Conservation (phyloP, 2,888 invertebrate species). For the Beris morrisii region DNA sequence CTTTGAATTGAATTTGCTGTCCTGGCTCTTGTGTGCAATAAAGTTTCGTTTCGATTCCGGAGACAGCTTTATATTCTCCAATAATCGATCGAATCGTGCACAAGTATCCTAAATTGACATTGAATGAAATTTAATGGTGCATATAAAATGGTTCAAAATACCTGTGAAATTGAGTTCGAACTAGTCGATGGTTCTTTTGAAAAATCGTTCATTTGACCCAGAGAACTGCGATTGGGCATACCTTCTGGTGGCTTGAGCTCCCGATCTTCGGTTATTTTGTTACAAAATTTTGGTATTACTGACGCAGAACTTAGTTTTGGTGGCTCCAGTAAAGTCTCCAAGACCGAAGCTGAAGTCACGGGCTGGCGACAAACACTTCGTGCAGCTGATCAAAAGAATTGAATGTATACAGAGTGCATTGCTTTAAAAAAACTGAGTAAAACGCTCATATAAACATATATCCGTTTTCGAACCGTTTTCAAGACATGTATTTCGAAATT, state of each 20-base stretch:
- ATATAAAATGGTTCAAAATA: not conserved
- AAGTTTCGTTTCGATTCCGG: constrained; percentile 24
- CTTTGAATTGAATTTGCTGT: not conserved
- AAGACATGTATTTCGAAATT: no score
- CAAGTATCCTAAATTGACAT: constrained; percentile 31
- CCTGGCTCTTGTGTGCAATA: constrained; percentile 5
- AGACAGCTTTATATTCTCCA: constrained; percentile 39
- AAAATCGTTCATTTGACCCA: not conserved
- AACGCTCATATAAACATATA: no score
- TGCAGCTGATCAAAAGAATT: constrained; percentile 21
- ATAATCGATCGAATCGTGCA: constrained; percentile 37
- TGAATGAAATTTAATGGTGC: not conserved
- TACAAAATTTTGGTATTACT: constrained; percentile 1
- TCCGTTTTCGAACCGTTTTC: no score
- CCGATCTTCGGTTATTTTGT: constrained; percentile 40
- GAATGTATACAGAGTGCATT: no score
- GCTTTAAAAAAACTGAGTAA: no score
- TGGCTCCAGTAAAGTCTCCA: constrained; percentile 43
- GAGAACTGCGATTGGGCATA: constrained; percentile 2
- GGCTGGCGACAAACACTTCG: constrained; percentile 38
- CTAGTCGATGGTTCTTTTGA: no score
- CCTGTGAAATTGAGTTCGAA: not conserved
- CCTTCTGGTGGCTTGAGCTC: constrained; percentile 10
- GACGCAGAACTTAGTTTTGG: constrained; percentile 39
- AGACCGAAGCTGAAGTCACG: constrained; percentile 41